Evolutionary conservation across 2,888 invertebrate genomes (phyloP).

Genomic region (Rotaria macrura): DNA sequence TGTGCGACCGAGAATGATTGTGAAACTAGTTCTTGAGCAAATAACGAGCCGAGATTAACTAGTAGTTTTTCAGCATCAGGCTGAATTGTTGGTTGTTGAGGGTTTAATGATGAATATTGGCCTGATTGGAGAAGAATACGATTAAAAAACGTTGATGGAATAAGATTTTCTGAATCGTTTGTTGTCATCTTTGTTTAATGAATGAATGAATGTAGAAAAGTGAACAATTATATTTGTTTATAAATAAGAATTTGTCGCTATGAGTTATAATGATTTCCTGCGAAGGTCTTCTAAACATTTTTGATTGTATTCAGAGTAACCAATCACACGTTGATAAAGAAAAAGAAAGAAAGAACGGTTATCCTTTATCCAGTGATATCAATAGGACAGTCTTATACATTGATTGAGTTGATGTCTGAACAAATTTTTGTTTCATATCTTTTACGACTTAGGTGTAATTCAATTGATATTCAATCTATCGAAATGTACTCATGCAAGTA

Average conservation of each 20-base stretch:
- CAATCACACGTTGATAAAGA: not conserved
- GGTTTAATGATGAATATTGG: not conserved
- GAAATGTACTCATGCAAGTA: too few relatives aligned
- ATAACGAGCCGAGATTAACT: not conserved
- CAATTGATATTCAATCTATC: too few relatives aligned
- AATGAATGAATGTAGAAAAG: not conserved
- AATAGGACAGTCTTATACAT: not conserved
- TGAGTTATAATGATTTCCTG: not conserved
- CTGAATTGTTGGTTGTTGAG: not conserved
- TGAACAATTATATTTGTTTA: not conserved
- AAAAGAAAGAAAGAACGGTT: not conserved
- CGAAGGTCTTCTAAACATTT: not conserved
- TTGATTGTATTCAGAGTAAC: not conserved
- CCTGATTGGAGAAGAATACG: slow-evolving; percentile 1
- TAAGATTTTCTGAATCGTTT: not conserved
- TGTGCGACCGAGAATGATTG: not conserved
- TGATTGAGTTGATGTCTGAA: not conserved
- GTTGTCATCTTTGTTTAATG: not conserved
- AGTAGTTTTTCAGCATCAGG: not conserved
- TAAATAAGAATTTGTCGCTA: not conserved
- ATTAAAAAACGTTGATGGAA: not conserved
- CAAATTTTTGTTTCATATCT: not conserved
- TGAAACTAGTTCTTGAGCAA: not conserved
- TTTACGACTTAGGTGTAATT: not conserved
- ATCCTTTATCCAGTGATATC: not conserved